These are phyloP conservation scores for Phortica magna DNA, from an alignment of 2,888 invertebrate species.

Conservation along the genomic window DNA sequence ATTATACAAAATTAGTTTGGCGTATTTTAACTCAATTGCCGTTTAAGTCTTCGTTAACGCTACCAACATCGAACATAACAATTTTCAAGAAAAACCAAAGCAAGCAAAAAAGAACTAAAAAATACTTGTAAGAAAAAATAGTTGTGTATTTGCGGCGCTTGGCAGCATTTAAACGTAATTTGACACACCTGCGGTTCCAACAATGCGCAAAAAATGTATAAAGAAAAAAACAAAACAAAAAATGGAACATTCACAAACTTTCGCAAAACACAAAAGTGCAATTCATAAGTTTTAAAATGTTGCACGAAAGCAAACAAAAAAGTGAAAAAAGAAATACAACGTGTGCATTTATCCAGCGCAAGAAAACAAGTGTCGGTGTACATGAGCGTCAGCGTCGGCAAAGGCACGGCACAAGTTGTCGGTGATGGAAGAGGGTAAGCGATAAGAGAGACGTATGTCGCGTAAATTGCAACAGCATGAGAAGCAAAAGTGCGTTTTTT, in stretches of 20 bases:
- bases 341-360: constrained; percentile 20
- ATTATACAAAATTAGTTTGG: too few relatives aligned
- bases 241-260: constrained; percentile 28
- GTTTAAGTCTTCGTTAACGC: too few relatives aligned
- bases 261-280: constrained; percentile 37
- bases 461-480: constrained; percentile 15
- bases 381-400: neutral
- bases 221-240: neutral
- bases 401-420: neutral
- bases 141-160: constrained; percentile 37
- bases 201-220: neutral
- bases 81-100: neutral
- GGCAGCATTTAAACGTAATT: constrained; percentile 50
- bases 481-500: constrained; percentile 30
- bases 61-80: too few relatives aligned
- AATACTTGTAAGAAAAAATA: neutral
- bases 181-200: constrained; percentile 33
- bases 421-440: neutral
- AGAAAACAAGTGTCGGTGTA: neutral
- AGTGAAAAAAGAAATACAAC: constrained; percentile 10
- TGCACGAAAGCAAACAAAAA: constrained; percentile 23
- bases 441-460: neutral
- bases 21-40: too few relatives aligned
- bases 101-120: neutral
- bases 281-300: constrained; percentile 39